Percentiles rank a stretch among this genome's conserved stretches.
phyloP scores from a whole-genome alignment of 1,140 invertebrate genomes.

The Oryzaephilus surinamensis region DNA sequence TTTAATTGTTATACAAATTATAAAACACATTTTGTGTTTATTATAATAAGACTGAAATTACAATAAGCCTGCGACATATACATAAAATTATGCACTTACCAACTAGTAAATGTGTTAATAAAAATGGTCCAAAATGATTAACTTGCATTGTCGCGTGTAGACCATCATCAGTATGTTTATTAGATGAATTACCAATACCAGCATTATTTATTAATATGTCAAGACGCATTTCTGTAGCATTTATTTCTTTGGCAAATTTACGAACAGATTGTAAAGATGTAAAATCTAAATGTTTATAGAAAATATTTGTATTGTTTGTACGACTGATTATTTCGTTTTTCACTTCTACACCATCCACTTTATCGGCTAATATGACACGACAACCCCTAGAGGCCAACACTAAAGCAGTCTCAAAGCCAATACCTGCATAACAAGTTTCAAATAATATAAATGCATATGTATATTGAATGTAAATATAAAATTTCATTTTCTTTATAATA shows the following conservation, averaged over 20 bases:
- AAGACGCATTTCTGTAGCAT: conserved; percentile 36
- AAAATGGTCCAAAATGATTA: conserved; percentile 58
- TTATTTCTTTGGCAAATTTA: conserved; percentile 38
- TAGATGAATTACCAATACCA: conserved; percentile 37
- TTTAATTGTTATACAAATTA: too few species aligned
- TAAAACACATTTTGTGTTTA: too few species aligned
- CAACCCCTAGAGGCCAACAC: conserved; percentile 27
- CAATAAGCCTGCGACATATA: too few species aligned
- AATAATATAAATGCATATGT: too few species aligned
- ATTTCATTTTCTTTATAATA: background rate
- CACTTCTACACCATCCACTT: conserved; percentile 29
- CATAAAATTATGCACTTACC: too few species aligned
- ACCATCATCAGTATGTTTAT: conserved; percentile 47
- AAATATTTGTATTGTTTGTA: conserved; percentile 34
- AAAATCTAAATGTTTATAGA: conserved; percentile 34
- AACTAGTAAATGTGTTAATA: conserved; percentile 51
- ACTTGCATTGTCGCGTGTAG: conserved; percentile 51
- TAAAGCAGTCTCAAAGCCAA: conserved; percentile 31
- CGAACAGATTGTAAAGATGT: conserved; percentile 39
- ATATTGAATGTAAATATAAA: too few species aligned
- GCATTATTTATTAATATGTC: conserved; percentile 60
- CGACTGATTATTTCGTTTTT: conserved; percentile 32
- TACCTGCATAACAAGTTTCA: too few species aligned
- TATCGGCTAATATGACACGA: conserved; percentile 29
- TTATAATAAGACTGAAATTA: too few species aligned